Base-by-base conservation (phyloP, 2,888 invertebrate genomes). In the Criorhina ranunculi region DNA sequence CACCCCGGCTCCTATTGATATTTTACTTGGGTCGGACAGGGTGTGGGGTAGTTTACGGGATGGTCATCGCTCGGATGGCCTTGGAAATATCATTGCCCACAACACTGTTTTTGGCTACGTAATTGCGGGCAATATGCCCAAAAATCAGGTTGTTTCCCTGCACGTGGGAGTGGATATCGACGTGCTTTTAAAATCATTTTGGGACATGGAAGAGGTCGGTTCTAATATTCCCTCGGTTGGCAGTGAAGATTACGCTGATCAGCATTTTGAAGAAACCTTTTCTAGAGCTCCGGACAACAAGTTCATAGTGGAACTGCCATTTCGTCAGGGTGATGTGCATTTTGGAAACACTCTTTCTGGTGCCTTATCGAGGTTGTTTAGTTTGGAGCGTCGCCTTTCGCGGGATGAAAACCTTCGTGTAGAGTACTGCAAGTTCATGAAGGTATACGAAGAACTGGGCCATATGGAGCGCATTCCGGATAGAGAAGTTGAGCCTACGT, bases 241-340 rank as follows among this genome's bases (percentile, higher is more conserved):
- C 11, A 60, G 31, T 42, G 49, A 60, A 37, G 49, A 72, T 5
- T 11, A 17, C 0, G 72, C 51, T 31, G 42, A 60, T 44, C 33
- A 17, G 7, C 62, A 55, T 15, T 73, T 73, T 53, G 53, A 42
- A 11, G n/a, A 53, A 8, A 73, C 73, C 42, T 62, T 73, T 53
- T 73, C 73, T 40, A 51, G 62, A 44, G 42, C 73, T 35, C 64
- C 37, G 19, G 64, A 64, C 17, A 49, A 19, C 12, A 49, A 62
- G 31, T 62, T 33, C 33, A 33, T 51, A 42, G 51, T 60, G 0
- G 51, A 72, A 19, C 35, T 57, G 19, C 44, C 49, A 35, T 64
- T 64, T 49, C 35, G 37, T 11, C 46, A 17, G n/a, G 11, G n/a
- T 7, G 31, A 31, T n/a, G 51, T 51, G 31, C 9, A n/a, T 51